A percentile compares a stretch with the other conserved stretches of the same genome.
phyloP scores from a whole-genome alignment of 2,888 invertebrate species.

The Monoplex corrugatus region DNA sequence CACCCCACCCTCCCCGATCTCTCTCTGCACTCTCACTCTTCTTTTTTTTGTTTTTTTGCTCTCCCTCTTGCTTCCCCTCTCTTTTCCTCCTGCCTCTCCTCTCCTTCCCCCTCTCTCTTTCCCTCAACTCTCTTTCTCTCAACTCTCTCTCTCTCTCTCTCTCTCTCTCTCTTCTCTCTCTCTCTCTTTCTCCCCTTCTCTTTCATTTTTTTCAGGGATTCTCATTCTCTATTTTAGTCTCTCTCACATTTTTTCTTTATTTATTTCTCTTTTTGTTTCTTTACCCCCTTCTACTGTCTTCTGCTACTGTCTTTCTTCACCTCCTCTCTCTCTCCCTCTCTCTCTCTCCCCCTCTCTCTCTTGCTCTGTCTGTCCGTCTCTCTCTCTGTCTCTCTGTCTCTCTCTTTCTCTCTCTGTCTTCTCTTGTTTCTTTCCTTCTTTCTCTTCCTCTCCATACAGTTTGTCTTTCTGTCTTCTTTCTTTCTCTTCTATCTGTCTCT shows the following conservation, averaged over 20 bases:
- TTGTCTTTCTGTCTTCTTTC: neutral
- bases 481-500: neutral
- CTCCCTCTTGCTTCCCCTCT: neutral
- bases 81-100: neutral
- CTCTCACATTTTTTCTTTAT: slow-evolving; percentile 18
- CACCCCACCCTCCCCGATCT: too few species aligned
- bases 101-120: neutral
- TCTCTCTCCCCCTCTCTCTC: slow-evolving; percentile 10
- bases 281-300: too few species aligned
- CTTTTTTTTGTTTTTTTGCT: neutral
- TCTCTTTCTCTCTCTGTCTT: neutral
- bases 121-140: slow-evolving; percentile 38
- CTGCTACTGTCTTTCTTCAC: neutral
- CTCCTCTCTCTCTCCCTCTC: neutral
- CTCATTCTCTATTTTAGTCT: neutral
- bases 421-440: neutral
- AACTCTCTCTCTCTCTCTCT: slow-evolving; percentile 8
- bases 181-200: slow-evolving; percentile 22
- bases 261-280: slow-evolving; percentile 28
- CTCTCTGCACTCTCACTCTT: neutral
- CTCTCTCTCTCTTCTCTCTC: slow-evolving; percentile 16
- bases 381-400: slow-evolving; percentile 16
- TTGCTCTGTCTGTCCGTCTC: neutral
- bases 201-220: too few species aligned
- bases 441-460: neutral